Conservation (phyloP, 2,113 vertebrate genomes). For the Lethenteron reissneri region DNA sequence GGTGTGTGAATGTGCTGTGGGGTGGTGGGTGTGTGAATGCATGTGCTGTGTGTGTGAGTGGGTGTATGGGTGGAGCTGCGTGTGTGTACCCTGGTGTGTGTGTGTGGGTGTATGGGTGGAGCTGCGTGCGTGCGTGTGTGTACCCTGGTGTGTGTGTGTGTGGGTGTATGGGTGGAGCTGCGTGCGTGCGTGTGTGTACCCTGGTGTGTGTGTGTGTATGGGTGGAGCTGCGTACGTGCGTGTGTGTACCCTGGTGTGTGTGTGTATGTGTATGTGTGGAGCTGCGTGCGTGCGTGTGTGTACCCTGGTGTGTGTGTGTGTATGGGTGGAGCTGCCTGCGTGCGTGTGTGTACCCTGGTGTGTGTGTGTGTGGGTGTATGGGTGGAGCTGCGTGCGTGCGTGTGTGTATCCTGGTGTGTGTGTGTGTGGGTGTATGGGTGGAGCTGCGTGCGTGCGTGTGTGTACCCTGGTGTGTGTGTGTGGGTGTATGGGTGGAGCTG, state of each 20-base stretch:
- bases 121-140: background rate
- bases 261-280: background rate
- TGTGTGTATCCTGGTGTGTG: too few species aligned
- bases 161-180: too few species aligned
- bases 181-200: too few species aligned
- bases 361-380: too few species aligned
- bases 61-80: background rate
- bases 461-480: too few species aligned
- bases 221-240: background rate
- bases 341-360: too few species aligned
- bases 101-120: background rate
- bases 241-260: background rate
- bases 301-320: background rate
- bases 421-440: too few species aligned
- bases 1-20: too few species aligned
- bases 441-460: too few species aligned
- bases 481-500: background rate
- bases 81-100: background rate
- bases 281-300: background rate
- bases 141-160: background rate
- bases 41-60: conserved; percentile 1
- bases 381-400: too few species aligned
- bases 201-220: background rate
- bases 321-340: too few species aligned
- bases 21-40: background rate